A percentile compares a stretch with the other conserved stretches of the same genome.
These are phyloP conservation scores for Listronotus bonariensis DNA, from an alignment of 1,140 invertebrate genomes.

Conservation along the genomic window DNA sequence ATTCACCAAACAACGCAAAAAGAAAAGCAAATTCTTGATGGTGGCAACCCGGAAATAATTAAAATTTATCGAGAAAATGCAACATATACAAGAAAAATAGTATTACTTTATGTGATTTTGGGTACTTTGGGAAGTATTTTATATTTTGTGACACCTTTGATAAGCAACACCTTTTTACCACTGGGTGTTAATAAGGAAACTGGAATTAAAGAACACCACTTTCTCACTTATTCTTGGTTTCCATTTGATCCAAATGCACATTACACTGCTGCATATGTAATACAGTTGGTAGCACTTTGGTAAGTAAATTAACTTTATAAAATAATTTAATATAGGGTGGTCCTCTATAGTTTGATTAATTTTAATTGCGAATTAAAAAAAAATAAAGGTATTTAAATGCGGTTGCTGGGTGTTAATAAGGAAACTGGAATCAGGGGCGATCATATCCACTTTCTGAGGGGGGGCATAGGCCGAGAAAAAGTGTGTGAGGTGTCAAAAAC, in stretches of 20 bases:
- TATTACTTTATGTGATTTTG: conserved; percentile 24
- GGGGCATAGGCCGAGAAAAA: too few relatives aligned
- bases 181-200: conserved; percentile 22
- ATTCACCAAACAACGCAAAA: conserved; percentile 10
- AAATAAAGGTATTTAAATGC: too few relatives aligned
- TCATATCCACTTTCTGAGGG: too few relatives aligned
- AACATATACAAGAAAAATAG: conserved; percentile 12
- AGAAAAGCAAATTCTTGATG: conserved; percentile 25
- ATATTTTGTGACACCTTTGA: conserved; percentile 29
- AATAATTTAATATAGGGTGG: too few relatives aligned
- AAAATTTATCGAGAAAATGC: conserved; percentile 29
- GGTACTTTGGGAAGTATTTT: conserved; percentile 28
- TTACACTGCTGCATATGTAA: conserved; percentile 29
- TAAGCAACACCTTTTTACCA: conserved; percentile 21
- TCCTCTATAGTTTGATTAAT: too few relatives aligned
- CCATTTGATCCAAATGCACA: conserved; percentile 36
- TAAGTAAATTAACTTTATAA: conserved; percentile 14
- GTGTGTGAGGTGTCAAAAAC: too few relatives aligned
- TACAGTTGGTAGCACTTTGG: conserved; percentile 31
- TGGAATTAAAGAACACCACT: conserved; percentile 18
- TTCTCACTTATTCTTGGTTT: conserved; percentile 32
- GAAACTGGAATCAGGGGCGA: too few relatives aligned
- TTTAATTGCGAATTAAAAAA: too few relatives aligned
- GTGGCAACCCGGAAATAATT: conserved; percentile 17
- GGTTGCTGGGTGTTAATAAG: conserved; percentile 23